Evolutionary conservation across 2,113 vertebrate genomes (phyloP).

Genomic region (Conger conger): DNA sequence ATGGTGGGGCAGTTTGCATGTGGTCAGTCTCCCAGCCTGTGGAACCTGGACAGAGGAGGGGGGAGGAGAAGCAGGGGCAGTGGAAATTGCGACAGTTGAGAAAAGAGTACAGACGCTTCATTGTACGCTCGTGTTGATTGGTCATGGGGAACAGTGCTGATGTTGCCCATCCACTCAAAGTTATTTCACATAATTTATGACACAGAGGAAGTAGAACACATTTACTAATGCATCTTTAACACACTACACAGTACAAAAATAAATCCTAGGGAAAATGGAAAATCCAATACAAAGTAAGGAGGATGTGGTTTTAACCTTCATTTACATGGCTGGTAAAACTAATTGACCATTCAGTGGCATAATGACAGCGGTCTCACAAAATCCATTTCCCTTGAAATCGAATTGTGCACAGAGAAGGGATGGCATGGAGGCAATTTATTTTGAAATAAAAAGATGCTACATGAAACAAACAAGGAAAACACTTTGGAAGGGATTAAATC

Average conservation of each 20-base stretch:
- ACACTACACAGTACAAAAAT: too few species aligned
- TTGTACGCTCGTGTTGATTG: neutral
- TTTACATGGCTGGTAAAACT: too few species aligned
- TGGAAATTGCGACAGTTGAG: neutral
- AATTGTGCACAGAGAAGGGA: neutral
- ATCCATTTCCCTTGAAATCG: constrained; percentile 3
- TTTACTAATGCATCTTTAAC: too few species aligned
- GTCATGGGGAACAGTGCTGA: neutral
- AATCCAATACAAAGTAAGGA: too few species aligned
- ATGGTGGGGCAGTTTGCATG: too few species aligned
- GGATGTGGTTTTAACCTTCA: too few species aligned
- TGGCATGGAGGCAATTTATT: neutral
- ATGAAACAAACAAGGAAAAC: neutral
- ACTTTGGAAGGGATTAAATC: neutral
- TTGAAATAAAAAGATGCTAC: constrained; percentile 7
- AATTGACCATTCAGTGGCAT: neutral
- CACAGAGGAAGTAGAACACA: too few species aligned
- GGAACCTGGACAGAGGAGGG: neutral
- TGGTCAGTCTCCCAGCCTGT: too few species aligned
- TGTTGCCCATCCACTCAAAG: neutral
- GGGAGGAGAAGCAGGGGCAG: neutral
- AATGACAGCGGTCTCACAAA: neutral
- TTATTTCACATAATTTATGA: too few species aligned
- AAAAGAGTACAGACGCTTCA: neutral
- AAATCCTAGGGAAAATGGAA: too few species aligned